These are phyloP conservation scores for Gambelia wislizenii DNA, from an alignment of 2,797 vertebrate genomes.

Conservation along the genomic window DNA sequence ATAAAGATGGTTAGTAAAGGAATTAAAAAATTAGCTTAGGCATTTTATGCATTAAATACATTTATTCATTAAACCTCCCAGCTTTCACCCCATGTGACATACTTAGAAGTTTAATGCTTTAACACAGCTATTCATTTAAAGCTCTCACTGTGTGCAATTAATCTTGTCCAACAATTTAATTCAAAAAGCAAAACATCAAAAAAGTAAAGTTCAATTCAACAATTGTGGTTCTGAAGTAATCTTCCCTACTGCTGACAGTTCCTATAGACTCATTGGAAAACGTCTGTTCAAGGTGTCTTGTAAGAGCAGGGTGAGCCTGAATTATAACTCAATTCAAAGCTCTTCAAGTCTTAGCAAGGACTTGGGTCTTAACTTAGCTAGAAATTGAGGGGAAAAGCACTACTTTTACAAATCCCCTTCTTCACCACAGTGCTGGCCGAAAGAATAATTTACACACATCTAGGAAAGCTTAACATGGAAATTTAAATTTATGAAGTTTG, in stretches of 20 bases:
- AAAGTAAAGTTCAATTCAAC: constrained; percentile 79
- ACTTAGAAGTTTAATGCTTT: constrained; percentile 81
- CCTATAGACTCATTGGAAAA: constrained; percentile 74
- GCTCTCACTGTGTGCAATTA: constrained; percentile 80
- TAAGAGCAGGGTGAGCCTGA: constrained; percentile 72
- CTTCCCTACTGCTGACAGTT: constrained; percentile 77
- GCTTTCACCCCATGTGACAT: constrained; percentile 75
- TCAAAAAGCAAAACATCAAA: constrained; percentile 82
- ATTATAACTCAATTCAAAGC: constrained; percentile 80
- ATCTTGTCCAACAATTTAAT: constrained; percentile 84
- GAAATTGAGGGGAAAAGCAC: constrained; percentile 65
- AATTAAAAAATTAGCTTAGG: constrained; percentile 81
- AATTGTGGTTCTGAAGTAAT: constrained; percentile 76
- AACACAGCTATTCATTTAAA: constrained; percentile 81
- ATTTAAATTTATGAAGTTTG: neutral
- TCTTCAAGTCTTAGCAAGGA: constrained; percentile 72
- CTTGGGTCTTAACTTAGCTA: constrained; percentile 54
- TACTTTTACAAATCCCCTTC: constrained; percentile 60
- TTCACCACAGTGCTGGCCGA: constrained; percentile 29
- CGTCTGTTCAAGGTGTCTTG: constrained; percentile 77
- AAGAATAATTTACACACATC: neutral
- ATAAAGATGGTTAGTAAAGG: constrained; percentile 77
- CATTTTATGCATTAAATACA: constrained; percentile 81
- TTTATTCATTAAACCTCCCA: constrained; percentile 81
- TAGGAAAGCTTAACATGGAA: neutral